phyloP scores from a whole-genome alignment of 1,140 invertebrate genomes.

The Trichomalopsis sarcophagae region DNA sequence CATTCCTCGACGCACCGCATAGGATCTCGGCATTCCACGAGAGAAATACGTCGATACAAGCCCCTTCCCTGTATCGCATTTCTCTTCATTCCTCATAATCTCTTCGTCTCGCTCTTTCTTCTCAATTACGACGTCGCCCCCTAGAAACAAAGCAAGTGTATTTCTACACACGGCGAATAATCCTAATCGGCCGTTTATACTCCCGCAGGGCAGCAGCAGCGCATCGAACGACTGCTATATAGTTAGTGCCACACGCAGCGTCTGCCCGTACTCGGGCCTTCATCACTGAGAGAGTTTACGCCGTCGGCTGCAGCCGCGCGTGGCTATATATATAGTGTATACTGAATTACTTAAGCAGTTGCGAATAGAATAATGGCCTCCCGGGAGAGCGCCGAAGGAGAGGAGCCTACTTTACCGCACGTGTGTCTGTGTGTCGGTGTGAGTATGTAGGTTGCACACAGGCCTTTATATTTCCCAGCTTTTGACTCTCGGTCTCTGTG shows the following conservation, averaged over 20 bases:
- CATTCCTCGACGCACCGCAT: neutral
- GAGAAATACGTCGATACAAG: neutral
- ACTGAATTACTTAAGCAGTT: conserved; percentile 33
- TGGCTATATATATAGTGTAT: neutral
- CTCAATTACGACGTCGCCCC: no score
- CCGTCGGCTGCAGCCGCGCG: neutral
- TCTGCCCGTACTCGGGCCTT: neutral
- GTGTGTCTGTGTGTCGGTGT: neutral
- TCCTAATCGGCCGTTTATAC: conserved; percentile 3
- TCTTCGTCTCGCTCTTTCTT: neutral
- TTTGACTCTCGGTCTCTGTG: conserved; percentile 1
- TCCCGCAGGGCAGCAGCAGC: neutral
- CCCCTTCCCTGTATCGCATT: neutral
- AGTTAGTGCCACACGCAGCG: neutral
- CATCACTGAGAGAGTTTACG: neutral
- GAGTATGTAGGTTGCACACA: neutral
- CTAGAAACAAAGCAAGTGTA: neutral
- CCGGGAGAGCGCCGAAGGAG: neutral
- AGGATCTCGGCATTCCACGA: neutral
- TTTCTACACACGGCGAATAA: neutral
- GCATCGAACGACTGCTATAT: neutral
- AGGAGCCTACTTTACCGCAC: neutral
- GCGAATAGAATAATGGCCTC: conserved; percentile 29
- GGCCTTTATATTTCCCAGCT: neutral
- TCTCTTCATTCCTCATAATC: neutral